phyloP scores from a whole-genome alignment of 2,113 vertebrate species.

The Triplophysa rosa region DNA sequence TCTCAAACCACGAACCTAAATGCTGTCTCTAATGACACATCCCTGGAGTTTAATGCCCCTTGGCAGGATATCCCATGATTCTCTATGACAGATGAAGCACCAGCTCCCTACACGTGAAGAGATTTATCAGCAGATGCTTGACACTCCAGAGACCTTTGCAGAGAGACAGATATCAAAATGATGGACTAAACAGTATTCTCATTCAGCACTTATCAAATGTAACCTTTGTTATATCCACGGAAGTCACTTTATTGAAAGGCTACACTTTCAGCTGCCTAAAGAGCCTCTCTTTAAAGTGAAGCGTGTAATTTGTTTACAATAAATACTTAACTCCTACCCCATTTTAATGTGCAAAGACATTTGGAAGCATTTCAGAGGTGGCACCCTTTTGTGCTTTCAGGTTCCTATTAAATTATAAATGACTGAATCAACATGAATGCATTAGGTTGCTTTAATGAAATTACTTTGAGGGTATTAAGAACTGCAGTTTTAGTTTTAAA shows the following conservation, averaged over 20 bases:
- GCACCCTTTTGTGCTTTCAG: too few species aligned
- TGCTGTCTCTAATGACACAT: constrained; percentile 55
- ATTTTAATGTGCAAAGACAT: not conserved
- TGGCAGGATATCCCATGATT: constrained; percentile 79
- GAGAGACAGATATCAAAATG: not conserved
- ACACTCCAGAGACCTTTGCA: constrained; percentile 65
- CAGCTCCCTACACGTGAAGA: constrained; percentile 77
- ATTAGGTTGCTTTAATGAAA: not conserved
- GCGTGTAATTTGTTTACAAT: not conserved
- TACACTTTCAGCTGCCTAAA: not conserved
- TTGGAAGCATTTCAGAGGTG: not conserved
- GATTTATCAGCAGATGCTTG: constrained; percentile 80
- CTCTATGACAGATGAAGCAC: constrained; percentile 89
- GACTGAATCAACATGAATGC: not conserved
- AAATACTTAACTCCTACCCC: not conserved
- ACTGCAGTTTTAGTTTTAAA: not conserved
- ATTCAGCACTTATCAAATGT: not conserved
- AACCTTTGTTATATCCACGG: constrained; percentile 2
- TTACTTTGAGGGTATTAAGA: too few species aligned
- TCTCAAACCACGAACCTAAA: constrained; percentile 14
- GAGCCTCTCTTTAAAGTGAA: not conserved
- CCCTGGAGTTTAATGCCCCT: constrained; percentile 72
- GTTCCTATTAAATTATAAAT: not conserved
- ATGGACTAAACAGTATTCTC: constrained; percentile 2
- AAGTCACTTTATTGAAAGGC: not conserved